Conservation (phyloP, 2,888 invertebrate species). For the Caenorhabditis sp. region DNA sequence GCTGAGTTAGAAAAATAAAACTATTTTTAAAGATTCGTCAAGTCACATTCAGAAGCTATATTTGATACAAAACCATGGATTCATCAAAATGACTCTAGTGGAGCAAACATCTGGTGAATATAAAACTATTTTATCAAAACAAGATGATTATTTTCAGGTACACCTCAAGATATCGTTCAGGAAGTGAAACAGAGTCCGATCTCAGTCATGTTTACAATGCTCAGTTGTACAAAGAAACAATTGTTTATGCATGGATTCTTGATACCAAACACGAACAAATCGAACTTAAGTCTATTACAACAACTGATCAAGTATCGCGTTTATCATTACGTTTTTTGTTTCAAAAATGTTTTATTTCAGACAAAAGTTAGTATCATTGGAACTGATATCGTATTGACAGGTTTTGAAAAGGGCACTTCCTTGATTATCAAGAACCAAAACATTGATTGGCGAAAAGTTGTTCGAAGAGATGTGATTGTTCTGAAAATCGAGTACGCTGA, state of each 20-base stretch:
- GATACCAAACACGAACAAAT: constrained; percentile 40
- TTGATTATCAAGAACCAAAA: constrained; percentile 11
- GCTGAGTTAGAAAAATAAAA: background rate
- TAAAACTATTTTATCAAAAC: background rate
- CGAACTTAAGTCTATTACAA: constrained; percentile 48
- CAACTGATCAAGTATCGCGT: constrained; percentile 47
- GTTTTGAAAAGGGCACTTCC: constrained; percentile 11
- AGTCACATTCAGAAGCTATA: constrained; percentile 73
- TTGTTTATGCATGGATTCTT: constrained; percentile 66
- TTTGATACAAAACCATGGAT: constrained; percentile 73
- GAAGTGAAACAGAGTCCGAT: background rate
- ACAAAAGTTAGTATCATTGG: constrained; percentile 57
- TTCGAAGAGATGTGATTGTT: constrained; percentile 57
- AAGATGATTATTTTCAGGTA: constrained; percentile 34
- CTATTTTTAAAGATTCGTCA: constrained; percentile 54
- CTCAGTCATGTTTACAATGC: constrained; percentile 26
- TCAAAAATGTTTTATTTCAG: constrained; percentile 29
- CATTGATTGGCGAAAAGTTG: constrained; percentile 48
- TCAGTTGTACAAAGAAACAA: constrained; percentile 48
- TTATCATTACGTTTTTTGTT: too few species aligned
- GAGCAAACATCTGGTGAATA: constrained; percentile 41
- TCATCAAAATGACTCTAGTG: constrained; percentile 74
- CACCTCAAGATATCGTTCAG: constrained; percentile 55
- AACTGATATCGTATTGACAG: constrained; percentile 37
- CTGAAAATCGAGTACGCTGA: constrained; percentile 65